Evolutionary conservation across 2,888 invertebrate genomes (phyloP).

Genomic region (Sturmia bella): DNA sequence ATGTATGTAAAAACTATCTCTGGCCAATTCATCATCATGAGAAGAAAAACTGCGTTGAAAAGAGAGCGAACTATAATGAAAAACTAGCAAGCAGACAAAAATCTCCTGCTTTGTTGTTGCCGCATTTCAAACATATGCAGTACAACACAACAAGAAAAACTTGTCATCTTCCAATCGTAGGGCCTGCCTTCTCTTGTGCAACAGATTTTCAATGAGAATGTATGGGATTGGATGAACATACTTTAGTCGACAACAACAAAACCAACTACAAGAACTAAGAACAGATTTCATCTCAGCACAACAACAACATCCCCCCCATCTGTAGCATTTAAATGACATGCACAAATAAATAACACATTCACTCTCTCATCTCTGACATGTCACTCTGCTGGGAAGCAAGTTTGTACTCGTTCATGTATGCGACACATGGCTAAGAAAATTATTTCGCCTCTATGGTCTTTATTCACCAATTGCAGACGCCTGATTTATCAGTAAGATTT

Average conservation of each 20-base stretch:
- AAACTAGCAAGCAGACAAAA: conserved; percentile 29
- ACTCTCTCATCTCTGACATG: conserved; percentile 28
- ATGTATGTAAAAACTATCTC: conserved; percentile 62
- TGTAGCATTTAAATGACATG: neutral
- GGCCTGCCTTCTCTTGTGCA: conserved; percentile 47
- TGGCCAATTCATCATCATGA: conserved; percentile 53
- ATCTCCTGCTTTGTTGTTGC: conserved; percentile 51
- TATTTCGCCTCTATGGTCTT: conserved; percentile 35
- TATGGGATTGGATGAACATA: conserved; percentile 44
- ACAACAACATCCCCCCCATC: conserved; percentile 54
- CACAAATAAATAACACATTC: neutral
- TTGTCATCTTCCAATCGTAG: conserved; percentile 68
- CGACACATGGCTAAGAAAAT: conserved; percentile 10
- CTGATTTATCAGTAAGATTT: conserved; percentile 72
- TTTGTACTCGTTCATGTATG: conserved; percentile 8
- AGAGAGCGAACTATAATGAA: conserved; percentile 43
- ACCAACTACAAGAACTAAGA: conserved; percentile 25
- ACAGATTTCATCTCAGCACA: conserved; percentile 60
- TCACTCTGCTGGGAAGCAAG: neutral
- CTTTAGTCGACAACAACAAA: neutral
- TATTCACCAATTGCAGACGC: conserved; percentile 67
- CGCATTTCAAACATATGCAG: conserved; percentile 27
- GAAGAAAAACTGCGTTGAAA: conserved; percentile 58
- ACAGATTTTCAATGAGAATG: conserved; percentile 59
- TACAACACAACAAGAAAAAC: conserved; percentile 50